Evolutionary conservation across 2,113 vertebrate genomes (phyloP).

Genomic region (Cygnus buccinator): DNA sequence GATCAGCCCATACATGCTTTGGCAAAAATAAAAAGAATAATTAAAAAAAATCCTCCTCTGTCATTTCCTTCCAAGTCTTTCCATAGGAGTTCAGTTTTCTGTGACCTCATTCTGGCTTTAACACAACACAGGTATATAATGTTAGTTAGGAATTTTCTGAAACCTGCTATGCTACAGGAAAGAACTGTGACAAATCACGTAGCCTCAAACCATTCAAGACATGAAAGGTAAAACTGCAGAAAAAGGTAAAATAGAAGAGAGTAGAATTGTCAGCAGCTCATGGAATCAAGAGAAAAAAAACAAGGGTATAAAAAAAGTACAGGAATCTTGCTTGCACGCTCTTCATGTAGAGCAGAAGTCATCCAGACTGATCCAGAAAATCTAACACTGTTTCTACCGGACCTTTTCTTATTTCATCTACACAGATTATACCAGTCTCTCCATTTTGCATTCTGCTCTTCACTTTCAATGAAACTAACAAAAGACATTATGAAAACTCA

Average conservation of each 20-base stretch:
- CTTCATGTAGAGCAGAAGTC: neutral
- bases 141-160: neutral
- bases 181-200: neutral
- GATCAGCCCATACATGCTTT: neutral
- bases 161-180: neutral
- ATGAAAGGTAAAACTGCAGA: neutral
- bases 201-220: neutral
- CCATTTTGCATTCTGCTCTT: slow-evolving; percentile 25
- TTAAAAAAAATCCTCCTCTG: neutral
- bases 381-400: rapidly evolving
- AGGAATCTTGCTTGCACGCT: neutral
- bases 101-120: neutral
- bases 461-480: slow-evolving; percentile 58
- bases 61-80: neutral
- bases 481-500: slow-evolving; percentile 66
- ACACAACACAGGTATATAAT: neutral
- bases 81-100: neutral
- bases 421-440: neutral
- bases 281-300: neutral
- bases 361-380: neutral
- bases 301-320: neutral
- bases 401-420: neutral
- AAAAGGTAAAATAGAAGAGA: neutral
- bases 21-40: neutral
- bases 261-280: neutral